Conservation (phyloP, 92 coral and sea anemone species). For the Muricea muricata region DNA sequence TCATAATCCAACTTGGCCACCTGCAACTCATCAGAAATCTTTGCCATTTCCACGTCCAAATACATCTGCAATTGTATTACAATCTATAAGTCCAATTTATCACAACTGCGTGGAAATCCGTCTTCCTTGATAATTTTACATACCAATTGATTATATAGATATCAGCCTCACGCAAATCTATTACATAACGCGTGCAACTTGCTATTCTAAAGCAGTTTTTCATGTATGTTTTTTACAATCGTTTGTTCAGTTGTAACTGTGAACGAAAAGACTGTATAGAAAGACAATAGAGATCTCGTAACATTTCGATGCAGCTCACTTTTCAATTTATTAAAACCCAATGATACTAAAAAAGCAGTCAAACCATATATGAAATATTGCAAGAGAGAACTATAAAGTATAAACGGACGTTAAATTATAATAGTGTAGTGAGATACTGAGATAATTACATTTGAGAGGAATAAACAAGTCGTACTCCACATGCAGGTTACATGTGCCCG, state of each 20-base stretch:
- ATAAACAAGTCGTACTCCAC: background rate
- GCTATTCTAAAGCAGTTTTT: too few relatives aligned
- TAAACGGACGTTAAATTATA: too few relatives aligned
- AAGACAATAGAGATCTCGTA: background rate
- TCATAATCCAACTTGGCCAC: slow-evolving; percentile 84
- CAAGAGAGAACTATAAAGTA: too few relatives aligned
- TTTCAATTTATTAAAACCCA: too few relatives aligned
- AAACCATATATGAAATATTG: too few relatives aligned
- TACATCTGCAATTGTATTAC: slow-evolving; percentile 52
- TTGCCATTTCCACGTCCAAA: slow-evolving; percentile 82
- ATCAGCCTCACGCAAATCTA: too few relatives aligned
- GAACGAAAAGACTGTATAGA: background rate
- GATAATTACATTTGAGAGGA: background rate
- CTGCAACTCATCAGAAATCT: slow-evolving; percentile 79
- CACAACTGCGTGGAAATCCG: too few relatives aligned
- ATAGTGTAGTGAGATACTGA: background rate
- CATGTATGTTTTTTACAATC: background rate
- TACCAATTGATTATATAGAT: too few relatives aligned
- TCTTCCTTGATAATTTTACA: too few relatives aligned
- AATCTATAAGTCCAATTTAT: background rate
- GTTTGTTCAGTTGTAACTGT: background rate
- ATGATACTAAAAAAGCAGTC: too few relatives aligned
- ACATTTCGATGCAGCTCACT: background rate
- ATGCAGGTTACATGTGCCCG: too few relatives aligned
- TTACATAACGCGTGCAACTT: too few relatives aligned